Conservation (phyloP, 2,888 invertebrate species). For the Drosophila gaucha region DNA sequence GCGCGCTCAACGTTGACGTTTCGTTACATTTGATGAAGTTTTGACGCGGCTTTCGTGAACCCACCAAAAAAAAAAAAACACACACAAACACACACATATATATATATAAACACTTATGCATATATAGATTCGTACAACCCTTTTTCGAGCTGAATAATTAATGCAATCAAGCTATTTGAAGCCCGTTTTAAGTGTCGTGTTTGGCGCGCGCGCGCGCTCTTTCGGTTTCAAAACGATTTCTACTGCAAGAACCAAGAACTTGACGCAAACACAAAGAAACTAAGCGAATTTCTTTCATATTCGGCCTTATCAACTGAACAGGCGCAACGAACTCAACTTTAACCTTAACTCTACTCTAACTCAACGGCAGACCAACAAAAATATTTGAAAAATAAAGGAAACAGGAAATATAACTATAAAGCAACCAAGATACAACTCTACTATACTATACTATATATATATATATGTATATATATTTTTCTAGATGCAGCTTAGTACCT, state of each 20-base stretch:
- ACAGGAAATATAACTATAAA: slow-evolving; percentile 40
- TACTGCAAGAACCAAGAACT: slow-evolving; percentile 11
- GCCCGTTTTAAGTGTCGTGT: slow-evolving; percentile 50
- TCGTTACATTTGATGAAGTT: slow-evolving; percentile 50
- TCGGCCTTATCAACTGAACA: slow-evolving; percentile 19
- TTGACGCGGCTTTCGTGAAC: slow-evolving; percentile 60
- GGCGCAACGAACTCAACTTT: slow-evolving; percentile 37
- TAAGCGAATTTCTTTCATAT: slow-evolving; percentile 6
- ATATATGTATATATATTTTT: slow-evolving; percentile 51
- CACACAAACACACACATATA: slow-evolving; percentile 7
- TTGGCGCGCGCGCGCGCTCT: slow-evolving; percentile 19
- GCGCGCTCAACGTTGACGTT: slow-evolving; percentile 42
- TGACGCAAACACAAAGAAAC: neutral
- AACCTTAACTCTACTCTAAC: slow-evolving; percentile 19
- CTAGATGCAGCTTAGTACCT: slow-evolving; percentile 49
- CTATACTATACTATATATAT: slow-evolving; percentile 14
- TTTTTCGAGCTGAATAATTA: slow-evolving; percentile 71
- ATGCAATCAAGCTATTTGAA: slow-evolving; percentile 77
- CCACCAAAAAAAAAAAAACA: slow-evolving; percentile 36
- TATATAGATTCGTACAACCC: slow-evolving; percentile 26
- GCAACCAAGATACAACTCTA: slow-evolving; percentile 14
- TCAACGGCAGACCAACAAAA: slow-evolving; percentile 52
- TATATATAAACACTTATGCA: slow-evolving; percentile 6
- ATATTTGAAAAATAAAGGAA: slow-evolving; percentile 17
- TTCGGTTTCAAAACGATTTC: slow-evolving; percentile 62